Evolutionary conservation across 2,888 invertebrate species (phyloP), one percentile per base, ranked within the genome.

Genomic region (Epinotia brunnichana): DNA sequence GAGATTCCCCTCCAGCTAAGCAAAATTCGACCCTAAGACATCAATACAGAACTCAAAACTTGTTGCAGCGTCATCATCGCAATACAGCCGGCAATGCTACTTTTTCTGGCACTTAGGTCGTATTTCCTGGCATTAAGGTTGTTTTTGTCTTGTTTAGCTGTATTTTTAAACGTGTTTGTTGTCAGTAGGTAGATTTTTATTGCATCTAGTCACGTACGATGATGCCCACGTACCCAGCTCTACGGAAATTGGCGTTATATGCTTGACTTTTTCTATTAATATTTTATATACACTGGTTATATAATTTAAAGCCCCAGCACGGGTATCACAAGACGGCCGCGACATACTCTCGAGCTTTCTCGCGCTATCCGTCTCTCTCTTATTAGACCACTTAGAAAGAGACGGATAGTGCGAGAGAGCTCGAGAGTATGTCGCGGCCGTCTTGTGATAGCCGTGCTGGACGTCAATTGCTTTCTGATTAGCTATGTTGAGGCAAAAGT

Each of bases 201-300:
- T 67, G 67, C 67, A 59, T 59, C 67, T 67, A 59, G 67, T 67
- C 67, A 67, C 67, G 67, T 67, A 57, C 67, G 13, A 67, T 57
- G 67, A 67, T 67, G 67, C 67, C 56, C 67, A 59, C 57, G 57
- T 48, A 15, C 67, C 3, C 24, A 17, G 56, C 41, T 67, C 44
- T 7, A 19, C 57, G 56, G 57, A 67, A 67, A 67, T 67, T 67
- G 57, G 48, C 19, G 44, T 67, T 48, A 67, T 29, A 67, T 67
- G 39, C 56, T 57, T 29, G 57, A 59, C 29, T 67, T 67, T 60
- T 67, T 67, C 57, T 67, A 67, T 67, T 66, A 66, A 66, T 66
- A 66, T 24, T 56, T 66, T 63, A 41, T 56, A 48, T 9, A 48
- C 48, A 68, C n/a, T 21, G 44, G 21, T 44, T 62, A 21, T 62